phyloP scores from a whole-genome alignment of 2,797 vertebrate species.

The Crenuchus spilurus region DNA sequence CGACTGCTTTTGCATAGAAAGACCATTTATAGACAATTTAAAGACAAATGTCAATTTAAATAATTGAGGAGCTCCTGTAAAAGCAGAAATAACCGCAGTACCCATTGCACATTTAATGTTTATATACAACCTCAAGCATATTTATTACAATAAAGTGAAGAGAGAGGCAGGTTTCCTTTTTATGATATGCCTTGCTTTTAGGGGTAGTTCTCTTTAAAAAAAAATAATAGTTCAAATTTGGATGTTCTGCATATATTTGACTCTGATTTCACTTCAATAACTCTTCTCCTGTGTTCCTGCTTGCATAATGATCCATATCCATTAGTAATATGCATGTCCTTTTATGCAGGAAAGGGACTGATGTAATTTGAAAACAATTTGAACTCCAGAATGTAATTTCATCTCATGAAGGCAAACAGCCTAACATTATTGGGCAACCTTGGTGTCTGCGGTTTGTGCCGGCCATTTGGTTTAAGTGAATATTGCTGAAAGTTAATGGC shows the following conservation, averaged over 20 bases:
- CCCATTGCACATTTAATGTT: too few species aligned
- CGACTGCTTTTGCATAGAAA: too few species aligned
- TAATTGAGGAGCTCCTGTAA: too few species aligned
- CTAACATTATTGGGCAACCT: slow-evolving; percentile 45
- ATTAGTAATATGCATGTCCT: slow-evolving; percentile 21
- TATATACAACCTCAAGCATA: too few species aligned
- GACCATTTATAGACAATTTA: too few species aligned
- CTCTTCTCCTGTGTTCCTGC: not conserved
- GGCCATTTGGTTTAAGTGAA: slow-evolving; percentile 61
- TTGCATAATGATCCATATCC: slow-evolving; percentile 27
- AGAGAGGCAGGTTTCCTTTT: too few species aligned
- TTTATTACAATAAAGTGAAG: too few species aligned
- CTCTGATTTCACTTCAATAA: not conserved
- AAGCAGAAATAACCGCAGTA: too few species aligned
- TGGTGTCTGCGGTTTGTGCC: slow-evolving; percentile 53
- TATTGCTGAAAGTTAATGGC: slow-evolving; percentile 67
- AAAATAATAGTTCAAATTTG: slow-evolving; percentile 7
- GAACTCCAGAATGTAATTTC: slow-evolving; percentile 53
- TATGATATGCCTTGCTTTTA: too few species aligned
- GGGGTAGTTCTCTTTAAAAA: too few species aligned
- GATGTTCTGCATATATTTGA: not conserved
- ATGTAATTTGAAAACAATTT: slow-evolving; percentile 55
- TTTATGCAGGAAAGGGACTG: slow-evolving; percentile 26
- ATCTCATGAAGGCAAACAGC: slow-evolving; percentile 34
- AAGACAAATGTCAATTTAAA: too few species aligned